These are phyloP conservation scores for Leguminivora glycinivorella DNA, from an alignment of 1,140 invertebrate species.

Conservation along the genomic window DNA sequence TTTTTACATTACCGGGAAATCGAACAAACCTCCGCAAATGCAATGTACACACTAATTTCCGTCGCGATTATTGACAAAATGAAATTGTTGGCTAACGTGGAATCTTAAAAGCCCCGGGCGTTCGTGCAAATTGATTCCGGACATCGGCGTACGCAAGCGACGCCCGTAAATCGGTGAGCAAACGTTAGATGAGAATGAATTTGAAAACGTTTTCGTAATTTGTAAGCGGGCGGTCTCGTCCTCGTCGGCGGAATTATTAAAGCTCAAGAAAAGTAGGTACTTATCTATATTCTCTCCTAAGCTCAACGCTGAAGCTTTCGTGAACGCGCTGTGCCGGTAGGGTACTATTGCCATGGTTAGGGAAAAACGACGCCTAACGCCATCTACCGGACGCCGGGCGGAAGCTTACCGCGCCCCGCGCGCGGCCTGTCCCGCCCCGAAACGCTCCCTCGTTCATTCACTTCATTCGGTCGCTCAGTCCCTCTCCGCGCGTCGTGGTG, in stretches of 20 bases:
- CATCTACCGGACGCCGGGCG: conserved; percentile 52
- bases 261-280: conserved; percentile 34
- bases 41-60: conserved; percentile 72
- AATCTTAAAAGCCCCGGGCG: conserved; percentile 59
- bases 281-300: not conserved
- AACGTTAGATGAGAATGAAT: conserved; percentile 63
- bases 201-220: conserved; percentile 67
- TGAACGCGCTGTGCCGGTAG: not conserved
- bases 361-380: conserved; percentile 41
- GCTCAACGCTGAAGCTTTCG: conserved; percentile 11
- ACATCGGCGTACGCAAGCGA: conserved; percentile 48
- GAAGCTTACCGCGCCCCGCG: conserved; percentile 35
- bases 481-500: conserved; percentile 50
- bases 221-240: conserved; percentile 44
- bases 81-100: conserved; percentile 37
- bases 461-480: conserved; percentile 66
- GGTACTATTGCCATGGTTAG: not conserved
- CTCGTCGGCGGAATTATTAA: conserved; percentile 49
- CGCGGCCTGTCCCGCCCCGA: conserved; percentile 30
- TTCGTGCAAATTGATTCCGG: conserved; percentile 67
- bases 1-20: conserved; percentile 54
- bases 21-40: conserved; percentile 47
- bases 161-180: conserved; percentile 53
- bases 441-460: conserved; percentile 40
- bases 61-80: conserved; percentile 50